Evolutionary conservation across 2,797 vertebrate genomes (phyloP).

Genomic region (Mus spretus): DNA sequence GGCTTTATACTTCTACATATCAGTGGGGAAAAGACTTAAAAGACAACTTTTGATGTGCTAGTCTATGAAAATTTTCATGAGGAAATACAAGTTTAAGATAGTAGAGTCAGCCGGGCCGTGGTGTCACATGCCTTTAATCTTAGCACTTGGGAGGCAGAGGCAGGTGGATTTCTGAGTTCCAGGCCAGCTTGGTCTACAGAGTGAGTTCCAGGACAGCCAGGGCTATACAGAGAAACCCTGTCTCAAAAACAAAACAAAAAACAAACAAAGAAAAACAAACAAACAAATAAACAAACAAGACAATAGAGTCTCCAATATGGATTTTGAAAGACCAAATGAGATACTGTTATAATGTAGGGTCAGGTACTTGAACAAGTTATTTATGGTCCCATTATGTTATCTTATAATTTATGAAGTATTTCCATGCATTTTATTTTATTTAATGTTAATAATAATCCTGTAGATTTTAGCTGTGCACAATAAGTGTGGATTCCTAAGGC

Average conservation of each 20-base stretch:
- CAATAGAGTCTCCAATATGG: too few species aligned
- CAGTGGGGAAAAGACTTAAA: not conserved
- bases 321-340: not conserved
- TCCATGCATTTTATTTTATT: conserved; percentile 28
- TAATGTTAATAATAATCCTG: not conserved
- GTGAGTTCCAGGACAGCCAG: too few species aligned
- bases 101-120: too few species aligned
- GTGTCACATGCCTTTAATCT: too few species aligned
- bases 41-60: not conserved
- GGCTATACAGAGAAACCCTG: too few species aligned
- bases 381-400: not conserved
- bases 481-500: conserved; percentile 7
- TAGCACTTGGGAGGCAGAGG: too few species aligned
- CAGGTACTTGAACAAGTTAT: not conserved
- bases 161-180: too few species aligned
- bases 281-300: not conserved
- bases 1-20: not conserved
- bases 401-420: not conserved
- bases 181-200: too few species aligned
- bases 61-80: not conserved
- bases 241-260: too few species aligned
- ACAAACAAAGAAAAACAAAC: too few species aligned
- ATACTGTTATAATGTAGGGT: not conserved
- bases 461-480: not conserved
- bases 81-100: not conserved